Conservation (phyloP, 2,797 vertebrate species). For the Enteromius argenteus region DNA sequence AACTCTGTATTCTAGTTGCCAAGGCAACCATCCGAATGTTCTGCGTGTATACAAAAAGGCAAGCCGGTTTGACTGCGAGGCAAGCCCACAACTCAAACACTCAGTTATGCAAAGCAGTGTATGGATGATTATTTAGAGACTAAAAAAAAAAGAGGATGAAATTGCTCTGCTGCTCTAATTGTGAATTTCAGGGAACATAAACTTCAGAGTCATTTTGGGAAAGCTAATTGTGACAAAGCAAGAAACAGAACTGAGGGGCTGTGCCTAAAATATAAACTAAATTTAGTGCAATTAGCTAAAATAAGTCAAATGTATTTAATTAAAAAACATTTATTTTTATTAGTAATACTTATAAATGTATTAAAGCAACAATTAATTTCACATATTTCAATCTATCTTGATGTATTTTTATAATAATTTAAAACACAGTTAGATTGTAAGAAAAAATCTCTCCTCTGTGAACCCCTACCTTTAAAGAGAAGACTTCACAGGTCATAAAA, state of each 20-base stretch:
- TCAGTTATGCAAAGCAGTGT: conserved; percentile 26
- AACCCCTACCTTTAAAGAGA: conserved; percentile 25
- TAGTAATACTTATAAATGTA: background rate
- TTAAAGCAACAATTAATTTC: background rate
- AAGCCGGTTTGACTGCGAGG: conserved; percentile 52
- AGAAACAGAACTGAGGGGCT: conserved; percentile 45
- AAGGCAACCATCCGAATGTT: conserved; percentile 58
- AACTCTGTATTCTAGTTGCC: conserved; percentile 56
- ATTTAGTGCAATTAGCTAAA: conserved; percentile 33
- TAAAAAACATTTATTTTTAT: background rate
- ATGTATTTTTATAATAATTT: background rate
- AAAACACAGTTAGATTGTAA: background rate
- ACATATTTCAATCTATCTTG: background rate
- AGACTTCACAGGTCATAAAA: conserved; percentile 33
- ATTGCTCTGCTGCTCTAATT: conserved; percentile 50
- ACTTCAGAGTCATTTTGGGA: conserved; percentile 52
- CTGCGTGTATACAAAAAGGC: conserved; percentile 43
- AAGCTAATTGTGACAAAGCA: conserved; percentile 54
- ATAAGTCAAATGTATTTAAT: background rate
- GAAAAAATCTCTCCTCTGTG: background rate
- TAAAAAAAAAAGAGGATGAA: conserved; percentile 21
- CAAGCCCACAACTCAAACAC: conserved; percentile 34
- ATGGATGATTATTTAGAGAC: conserved; percentile 30
- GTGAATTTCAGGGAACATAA: conserved; percentile 56
- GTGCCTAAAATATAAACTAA: conserved; percentile 33